phyloP scores from a whole-genome alignment of 2,888 invertebrate species.

The Barypeithes pellucidus region DNA sequence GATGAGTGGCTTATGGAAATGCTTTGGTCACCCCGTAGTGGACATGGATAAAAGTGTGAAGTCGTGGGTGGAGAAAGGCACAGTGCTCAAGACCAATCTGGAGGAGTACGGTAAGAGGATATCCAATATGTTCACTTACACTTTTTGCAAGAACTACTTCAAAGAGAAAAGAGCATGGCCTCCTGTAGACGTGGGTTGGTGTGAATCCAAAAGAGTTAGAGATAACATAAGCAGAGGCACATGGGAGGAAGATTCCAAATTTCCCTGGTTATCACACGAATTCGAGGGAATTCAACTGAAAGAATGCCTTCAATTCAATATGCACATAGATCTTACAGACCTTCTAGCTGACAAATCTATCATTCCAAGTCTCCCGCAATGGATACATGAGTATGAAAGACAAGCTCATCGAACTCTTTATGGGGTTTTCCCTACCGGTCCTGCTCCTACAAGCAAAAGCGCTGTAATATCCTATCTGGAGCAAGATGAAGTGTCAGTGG shows the following conservation, averaged over 20 bases:
- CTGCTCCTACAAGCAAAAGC: constrained; percentile 21
- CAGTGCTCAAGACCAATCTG: too few relatives aligned
- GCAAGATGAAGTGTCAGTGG: background rate
- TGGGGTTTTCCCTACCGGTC: constrained; percentile 15
- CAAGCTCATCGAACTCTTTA: constrained; percentile 24
- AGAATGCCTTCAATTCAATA: constrained; percentile 3
- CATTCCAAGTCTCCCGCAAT: background rate
- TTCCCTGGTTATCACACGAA: constrained; percentile 4
- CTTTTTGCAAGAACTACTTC: constrained; percentile 20
- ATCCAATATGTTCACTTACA: background rate
- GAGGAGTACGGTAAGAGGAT: background rate
- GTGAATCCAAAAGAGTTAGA: background rate
- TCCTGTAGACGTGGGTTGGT: background rate
- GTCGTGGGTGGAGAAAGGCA: too few relatives aligned
- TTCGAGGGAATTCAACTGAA: constrained; percentile 4
- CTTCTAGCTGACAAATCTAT: constrained; percentile 29
- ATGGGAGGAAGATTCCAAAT: background rate
- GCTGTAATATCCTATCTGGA: constrained; percentile 9
- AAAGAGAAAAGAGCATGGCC: constrained; percentile 21
- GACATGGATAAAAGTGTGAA: constrained; percentile 29
- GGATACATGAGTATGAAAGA: constrained; percentile 31
- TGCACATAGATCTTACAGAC: constrained; percentile 26
- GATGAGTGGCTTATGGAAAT: constrained; percentile 32
- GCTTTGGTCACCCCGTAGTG: constrained; percentile 30
- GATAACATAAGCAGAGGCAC: background rate